Conservation (phyloP, 1,140 invertebrate genomes). For the Eufriesea mexicana region DNA sequence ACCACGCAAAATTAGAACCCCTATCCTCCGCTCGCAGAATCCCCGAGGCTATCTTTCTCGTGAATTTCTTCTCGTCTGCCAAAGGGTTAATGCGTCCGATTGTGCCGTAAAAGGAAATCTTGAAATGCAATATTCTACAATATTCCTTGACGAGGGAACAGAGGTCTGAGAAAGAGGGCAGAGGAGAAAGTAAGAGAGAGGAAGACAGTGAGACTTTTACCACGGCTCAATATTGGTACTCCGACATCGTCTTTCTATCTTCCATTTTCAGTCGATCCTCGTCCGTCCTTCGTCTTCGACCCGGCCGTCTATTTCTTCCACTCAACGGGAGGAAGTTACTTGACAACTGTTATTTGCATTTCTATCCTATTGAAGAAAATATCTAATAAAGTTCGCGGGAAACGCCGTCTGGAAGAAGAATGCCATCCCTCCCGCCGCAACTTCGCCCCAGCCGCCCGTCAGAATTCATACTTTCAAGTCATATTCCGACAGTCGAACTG, state of each 20-base stretch:
- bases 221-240: conserved; percentile 76
- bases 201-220: conserved; percentile 71
- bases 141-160: conserved; percentile 68
- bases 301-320: conserved; percentile 42
- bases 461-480: conserved; percentile 57
- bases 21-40: conserved; percentile 42
- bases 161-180: conserved; percentile 42
- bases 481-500: conserved; percentile 35
- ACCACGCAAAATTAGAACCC: conserved; percentile 4
- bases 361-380: conserved; percentile 78
- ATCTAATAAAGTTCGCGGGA: conserved; percentile 75
- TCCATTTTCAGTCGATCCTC: conserved; percentile 60
- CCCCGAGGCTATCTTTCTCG: conserved; percentile 50
- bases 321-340: conserved; percentile 70
- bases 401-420: conserved; percentile 62
- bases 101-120: conserved; percentile 62
- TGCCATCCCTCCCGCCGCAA: neutral
- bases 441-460: conserved; percentile 36
- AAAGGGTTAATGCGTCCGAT: conserved; percentile 69
- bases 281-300: conserved; percentile 45
- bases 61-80: conserved; percentile 59
- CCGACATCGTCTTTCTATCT: conserved; percentile 64
- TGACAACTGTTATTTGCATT: conserved; percentile 78
- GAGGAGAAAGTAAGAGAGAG: conserved; percentile 12
- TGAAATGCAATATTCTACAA: conserved; percentile 73